A percentile compares a stretch with the other conserved stretches of the same genome.
Evolutionary conservation across 1,140 invertebrate genomes (phyloP).

Genomic region (Drosophila rufa): DNA sequence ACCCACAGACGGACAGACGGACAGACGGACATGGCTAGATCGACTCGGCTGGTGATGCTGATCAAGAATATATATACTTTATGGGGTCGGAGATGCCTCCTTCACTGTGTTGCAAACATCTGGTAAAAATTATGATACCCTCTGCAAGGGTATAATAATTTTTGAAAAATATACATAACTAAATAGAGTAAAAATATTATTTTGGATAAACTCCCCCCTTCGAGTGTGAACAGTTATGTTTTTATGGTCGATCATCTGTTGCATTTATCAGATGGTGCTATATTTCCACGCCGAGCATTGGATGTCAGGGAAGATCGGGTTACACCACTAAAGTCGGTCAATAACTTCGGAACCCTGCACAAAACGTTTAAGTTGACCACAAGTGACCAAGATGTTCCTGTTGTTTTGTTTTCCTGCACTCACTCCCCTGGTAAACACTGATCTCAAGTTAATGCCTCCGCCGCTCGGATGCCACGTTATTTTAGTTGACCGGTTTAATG

Average conservation of each 20-base stretch:
- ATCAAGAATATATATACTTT: no score
- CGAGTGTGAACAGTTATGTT: constrained; percentile 44
- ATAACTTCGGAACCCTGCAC: constrained; percentile 66
- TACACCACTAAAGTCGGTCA: constrained; percentile 76
- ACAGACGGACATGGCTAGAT: no score
- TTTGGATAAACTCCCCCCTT: constrained; percentile 1
- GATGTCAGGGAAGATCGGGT: constrained; percentile 66
- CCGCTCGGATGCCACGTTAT: constrained; percentile 54
- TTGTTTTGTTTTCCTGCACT: constrained; percentile 38
- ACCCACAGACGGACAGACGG: no score
- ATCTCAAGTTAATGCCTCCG: constrained; percentile 38
- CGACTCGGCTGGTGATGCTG: no score
- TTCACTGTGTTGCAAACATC: no score
- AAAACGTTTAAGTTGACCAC: constrained; percentile 64
- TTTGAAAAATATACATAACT: not conserved
- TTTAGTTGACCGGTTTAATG: constrained; percentile 74
- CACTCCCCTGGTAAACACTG: constrained; percentile 49
- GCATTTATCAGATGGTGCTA: constrained; percentile 44
- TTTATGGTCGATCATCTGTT: constrained; percentile 38
- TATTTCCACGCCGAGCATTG: constrained; percentile 58
- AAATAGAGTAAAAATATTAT: not conserved
- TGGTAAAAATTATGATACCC: no score
- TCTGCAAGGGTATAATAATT: no score
- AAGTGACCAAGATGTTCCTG: constrained; percentile 50
- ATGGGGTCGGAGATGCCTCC: no score